These are phyloP conservation scores for Melanogrammus aeglefinus DNA, from an alignment of 2,797 vertebrate species.

Conservation along the genomic window DNA sequence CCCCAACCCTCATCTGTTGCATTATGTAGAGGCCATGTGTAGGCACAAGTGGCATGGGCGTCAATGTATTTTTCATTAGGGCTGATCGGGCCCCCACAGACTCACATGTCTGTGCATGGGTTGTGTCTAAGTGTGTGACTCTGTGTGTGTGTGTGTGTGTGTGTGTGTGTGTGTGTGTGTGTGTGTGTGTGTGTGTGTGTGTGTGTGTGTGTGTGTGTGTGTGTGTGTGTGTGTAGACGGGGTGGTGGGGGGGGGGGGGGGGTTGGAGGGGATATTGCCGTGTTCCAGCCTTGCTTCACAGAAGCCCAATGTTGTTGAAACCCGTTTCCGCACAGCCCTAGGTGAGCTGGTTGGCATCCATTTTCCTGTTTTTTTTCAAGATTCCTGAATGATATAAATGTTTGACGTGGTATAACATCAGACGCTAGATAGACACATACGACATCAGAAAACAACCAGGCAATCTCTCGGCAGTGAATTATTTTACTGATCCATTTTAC, in stretches of 20 bases:
- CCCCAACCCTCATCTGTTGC: constrained; percentile 73
- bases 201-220: too few species aligned
- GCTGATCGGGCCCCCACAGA: constrained; percentile 58
- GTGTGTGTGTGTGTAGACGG: constrained; percentile 25
- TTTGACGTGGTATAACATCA: constrained; percentile 45
- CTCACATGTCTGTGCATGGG: constrained; percentile 29
- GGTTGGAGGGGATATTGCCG: constrained; percentile 39
- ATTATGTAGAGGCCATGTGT: constrained; percentile 70
- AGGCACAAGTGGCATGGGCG: constrained; percentile 59
- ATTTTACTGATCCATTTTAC: constrained; percentile 50
- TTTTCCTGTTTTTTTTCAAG: constrained; percentile 6
- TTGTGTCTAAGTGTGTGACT: constrained; percentile 9
- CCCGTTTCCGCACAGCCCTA: constrained; percentile 55
- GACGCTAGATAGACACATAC: constrained; percentile 41
- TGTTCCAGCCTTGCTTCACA: constrained; percentile 40
- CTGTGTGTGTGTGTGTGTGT: too few species aligned
- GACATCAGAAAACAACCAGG: constrained; percentile 24
- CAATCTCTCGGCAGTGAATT: constrained; percentile 12
- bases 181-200: constrained; percentile 23
- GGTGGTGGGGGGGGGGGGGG: constrained; percentile 36
- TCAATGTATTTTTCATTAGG: constrained; percentile 73
- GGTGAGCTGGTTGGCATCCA: constrained; percentile 60
- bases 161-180: constrained; percentile 16
- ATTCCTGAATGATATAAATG: constrained; percentile 47
- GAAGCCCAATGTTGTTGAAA: constrained; percentile 47